Percentiles rank a stretch among this genome's conserved stretches.
These are phyloP conservation scores for Eira barbara DNA, from an alignment of 2,113 vertebrate species.

Conservation along the genomic window DNA sequence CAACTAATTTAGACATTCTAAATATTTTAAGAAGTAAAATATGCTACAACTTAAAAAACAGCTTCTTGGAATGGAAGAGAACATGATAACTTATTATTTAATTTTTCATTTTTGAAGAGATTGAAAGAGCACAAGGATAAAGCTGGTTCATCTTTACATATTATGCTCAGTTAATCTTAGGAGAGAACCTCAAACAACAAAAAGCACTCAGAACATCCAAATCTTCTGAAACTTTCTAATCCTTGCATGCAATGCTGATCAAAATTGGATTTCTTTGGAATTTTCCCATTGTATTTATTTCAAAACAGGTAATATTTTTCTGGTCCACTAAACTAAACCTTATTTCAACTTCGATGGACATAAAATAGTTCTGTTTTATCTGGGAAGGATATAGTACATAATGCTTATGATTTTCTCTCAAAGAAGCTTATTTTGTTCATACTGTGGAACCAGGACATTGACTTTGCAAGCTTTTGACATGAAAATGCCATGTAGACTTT, in stretches of 20 bases:
- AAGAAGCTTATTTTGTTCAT: slow-evolving; percentile 36
- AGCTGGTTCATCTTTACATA: background rate
- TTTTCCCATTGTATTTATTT: slow-evolving; percentile 35
- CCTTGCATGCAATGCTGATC: background rate
- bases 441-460: background rate
- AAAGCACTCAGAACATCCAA: background rate
- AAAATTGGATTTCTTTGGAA: slow-evolving; percentile 60
- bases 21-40: background rate
- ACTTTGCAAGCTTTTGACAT: background rate
- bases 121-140: slow-evolving; percentile 11
- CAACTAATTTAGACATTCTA: background rate
- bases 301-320: slow-evolving; percentile 62
- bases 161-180: slow-evolving; percentile 6
- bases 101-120: slow-evolving; percentile 29
- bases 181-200: background rate
- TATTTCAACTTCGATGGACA: slow-evolving; percentile 52
- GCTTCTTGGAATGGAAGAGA: background rate
- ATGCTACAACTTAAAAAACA: background rate
- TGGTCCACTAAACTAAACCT: slow-evolving; percentile 45
- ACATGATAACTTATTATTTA: background rate
- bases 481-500: background rate
- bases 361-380: slow-evolving; percentile 41
- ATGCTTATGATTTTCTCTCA: background rate
- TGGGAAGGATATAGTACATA: slow-evolving; percentile 10
- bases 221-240: slow-evolving; percentile 53